Percentiles rank a stretch among this genome's conserved stretches.
These are phyloP conservation scores for Halisarca cf. caerulea DNA, from an alignment of 37 sponge, comb jelly and placozoan genomes.

Conservation along the genomic window DNA sequence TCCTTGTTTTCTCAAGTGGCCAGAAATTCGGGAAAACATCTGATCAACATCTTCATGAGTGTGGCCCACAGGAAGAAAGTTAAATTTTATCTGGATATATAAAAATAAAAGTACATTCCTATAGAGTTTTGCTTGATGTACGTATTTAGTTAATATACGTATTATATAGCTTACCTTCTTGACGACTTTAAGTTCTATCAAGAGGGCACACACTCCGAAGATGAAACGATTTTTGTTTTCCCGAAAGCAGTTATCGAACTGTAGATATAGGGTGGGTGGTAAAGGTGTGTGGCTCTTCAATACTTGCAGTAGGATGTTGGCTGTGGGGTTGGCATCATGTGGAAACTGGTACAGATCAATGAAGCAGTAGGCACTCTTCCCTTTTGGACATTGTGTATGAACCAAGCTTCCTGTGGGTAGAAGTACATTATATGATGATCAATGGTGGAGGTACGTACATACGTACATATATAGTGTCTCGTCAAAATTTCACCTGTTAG, in stretches of 20 bases:
- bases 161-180: background rate
- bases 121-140: background rate
- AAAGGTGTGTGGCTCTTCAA: too few relatives aligned
- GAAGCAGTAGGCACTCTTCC: constrained; percentile 2
- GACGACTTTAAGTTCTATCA: constrained; percentile 22
- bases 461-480: too few relatives aligned
- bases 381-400: constrained; percentile 4
- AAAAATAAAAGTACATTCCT: background rate
- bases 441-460: too few relatives aligned
- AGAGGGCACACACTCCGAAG: constrained; percentile 14
- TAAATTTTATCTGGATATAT: constrained; percentile 20
- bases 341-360: constrained; percentile 44
- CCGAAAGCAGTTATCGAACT: constrained; percentile 44
- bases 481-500: too few relatives aligned
- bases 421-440: too few relatives aligned
- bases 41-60: constrained; percentile 52
- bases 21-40: constrained; percentile 42
- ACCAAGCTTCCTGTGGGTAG: background rate
- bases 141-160: background rate
- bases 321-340: constrained; percentile 57
- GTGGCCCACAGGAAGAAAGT: constrained; percentile 48
- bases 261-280: too few relatives aligned
- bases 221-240: constrained; percentile 40
- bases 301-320: constrained; percentile 28
- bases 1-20: background rate